These are phyloP conservation scores for Gopherus flavomarginatus DNA, from an alignment of 2,113 vertebrate genomes.

Conservation along the genomic window DNA sequence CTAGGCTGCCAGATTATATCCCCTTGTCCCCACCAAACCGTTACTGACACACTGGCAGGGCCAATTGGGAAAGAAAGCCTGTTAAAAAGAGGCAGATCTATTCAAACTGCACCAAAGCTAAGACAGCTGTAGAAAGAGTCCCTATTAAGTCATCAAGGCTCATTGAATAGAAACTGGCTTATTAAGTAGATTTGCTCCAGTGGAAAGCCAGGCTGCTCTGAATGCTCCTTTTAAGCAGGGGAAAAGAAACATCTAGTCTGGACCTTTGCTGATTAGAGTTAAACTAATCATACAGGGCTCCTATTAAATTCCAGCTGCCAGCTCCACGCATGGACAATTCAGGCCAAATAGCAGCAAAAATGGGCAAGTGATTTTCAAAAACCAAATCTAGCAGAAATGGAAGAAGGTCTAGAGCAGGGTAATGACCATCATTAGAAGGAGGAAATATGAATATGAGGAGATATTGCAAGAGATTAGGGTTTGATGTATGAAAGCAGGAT, in stretches of 20 bases:
- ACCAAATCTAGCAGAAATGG: not conserved
- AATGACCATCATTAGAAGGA: not conserved
- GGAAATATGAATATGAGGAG: not conserved
- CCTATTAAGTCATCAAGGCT: not conserved
- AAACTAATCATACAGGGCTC: not conserved
- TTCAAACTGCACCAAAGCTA: not conserved
- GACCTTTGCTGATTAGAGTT: not conserved
- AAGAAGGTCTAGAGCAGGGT: not conserved
- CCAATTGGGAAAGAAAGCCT: not conserved
- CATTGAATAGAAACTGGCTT: not conserved
- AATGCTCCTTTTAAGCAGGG: not conserved
- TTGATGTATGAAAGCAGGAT: not conserved
- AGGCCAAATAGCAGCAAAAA: not conserved
- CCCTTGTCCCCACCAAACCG: not conserved
- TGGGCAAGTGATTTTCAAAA: not conserved
- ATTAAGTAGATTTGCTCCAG: not conserved
- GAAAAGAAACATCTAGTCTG: not conserved
- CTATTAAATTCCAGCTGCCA: not conserved
- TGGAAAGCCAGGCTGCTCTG: not conserved
- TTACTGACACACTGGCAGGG: not conserved
- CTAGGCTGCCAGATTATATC: not conserved
- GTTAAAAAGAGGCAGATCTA: not conserved
- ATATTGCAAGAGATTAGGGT: not conserved
- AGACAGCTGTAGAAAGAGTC: not conserved
- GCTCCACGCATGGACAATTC: not conserved